A percentile compares a stretch with the other conserved stretches of the same genome.
phyloP scores from a whole-genome alignment of 2,797 vertebrate species.

The Falco novaeseelandiae region DNA sequence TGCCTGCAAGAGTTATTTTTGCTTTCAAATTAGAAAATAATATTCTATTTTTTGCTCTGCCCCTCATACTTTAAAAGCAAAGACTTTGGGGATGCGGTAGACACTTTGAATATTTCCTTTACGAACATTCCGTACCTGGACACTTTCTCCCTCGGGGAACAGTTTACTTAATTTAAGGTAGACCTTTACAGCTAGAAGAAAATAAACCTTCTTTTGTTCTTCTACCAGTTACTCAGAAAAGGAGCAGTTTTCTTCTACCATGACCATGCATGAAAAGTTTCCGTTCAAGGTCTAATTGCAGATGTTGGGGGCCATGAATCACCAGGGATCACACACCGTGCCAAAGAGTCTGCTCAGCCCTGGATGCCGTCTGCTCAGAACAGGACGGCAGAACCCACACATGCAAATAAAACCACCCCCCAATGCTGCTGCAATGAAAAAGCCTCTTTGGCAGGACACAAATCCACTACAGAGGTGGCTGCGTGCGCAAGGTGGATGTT shows the following conservation, averaged over 20 bases:
- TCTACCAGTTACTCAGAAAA: background rate
- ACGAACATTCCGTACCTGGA: constrained; percentile 63
- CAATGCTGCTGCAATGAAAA: background rate
- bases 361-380: background rate
- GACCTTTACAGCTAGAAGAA: constrained; percentile 18
- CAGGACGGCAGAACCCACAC: background rate
- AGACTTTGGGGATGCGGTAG: background rate
- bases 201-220: constrained; percentile 36
- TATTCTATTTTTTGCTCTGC: background rate
- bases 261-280: background rate
- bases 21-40: constrained; percentile 21
- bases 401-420: background rate
- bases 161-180: constrained; percentile 58
- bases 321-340: rapidly evolving
- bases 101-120: constrained; percentile 42
- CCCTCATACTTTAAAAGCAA: constrained; percentile 36
- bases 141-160: constrained; percentile 42
- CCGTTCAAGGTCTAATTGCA: constrained; percentile 3
- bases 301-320: background rate
- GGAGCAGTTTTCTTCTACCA: background rate
- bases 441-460: background rate
- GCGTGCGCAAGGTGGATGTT: background rate
- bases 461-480: background rate
- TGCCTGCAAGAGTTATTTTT: background rate
- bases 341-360: background rate